Conservation (phyloP, 2,888 invertebrate genomes). For the Polymixis lichenea region DNA sequence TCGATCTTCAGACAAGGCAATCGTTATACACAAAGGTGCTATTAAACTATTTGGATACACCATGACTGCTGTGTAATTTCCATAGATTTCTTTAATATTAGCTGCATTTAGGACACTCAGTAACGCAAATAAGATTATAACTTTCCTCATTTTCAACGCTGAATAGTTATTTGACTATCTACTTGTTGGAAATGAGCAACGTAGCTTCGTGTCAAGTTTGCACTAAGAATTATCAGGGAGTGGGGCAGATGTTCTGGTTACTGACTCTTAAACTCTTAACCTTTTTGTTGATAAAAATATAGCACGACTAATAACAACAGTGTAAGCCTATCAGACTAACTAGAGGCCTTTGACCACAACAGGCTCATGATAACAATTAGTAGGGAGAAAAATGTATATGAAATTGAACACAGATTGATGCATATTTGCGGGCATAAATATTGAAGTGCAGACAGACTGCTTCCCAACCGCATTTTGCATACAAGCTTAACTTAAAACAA, state of each 20-base stretch:
- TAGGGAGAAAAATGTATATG: background rate
- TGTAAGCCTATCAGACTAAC: background rate
- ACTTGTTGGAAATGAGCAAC: background rate
- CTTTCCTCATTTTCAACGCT: conserved; percentile 21
- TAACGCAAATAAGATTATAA: conserved; percentile 12
- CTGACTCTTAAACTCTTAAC: conserved; percentile 6
- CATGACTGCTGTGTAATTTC: conserved; percentile 29
- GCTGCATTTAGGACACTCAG: conserved; percentile 7
- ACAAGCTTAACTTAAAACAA: background rate
- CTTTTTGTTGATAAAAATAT: conserved; percentile 14
- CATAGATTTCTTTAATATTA: conserved; percentile 19
- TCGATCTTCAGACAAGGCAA: background rate
- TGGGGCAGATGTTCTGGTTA: background rate
- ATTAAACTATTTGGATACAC: background rate
- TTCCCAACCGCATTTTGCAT: no score
- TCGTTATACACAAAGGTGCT: background rate
- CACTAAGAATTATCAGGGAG: conserved; percentile 8
- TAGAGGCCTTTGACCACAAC: background rate
- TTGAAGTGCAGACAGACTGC: background rate
- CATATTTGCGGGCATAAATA: background rate
- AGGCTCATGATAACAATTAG: background rate
- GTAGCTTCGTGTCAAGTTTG: background rate
- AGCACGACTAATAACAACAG: background rate
- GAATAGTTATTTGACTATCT: no score
- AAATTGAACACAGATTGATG: background rate